Percentiles rank a stretch among this genome's conserved stretches.
phyloP scores from a whole-genome alignment of 2,888 invertebrate species.

The Sesia apiformis region DNA sequence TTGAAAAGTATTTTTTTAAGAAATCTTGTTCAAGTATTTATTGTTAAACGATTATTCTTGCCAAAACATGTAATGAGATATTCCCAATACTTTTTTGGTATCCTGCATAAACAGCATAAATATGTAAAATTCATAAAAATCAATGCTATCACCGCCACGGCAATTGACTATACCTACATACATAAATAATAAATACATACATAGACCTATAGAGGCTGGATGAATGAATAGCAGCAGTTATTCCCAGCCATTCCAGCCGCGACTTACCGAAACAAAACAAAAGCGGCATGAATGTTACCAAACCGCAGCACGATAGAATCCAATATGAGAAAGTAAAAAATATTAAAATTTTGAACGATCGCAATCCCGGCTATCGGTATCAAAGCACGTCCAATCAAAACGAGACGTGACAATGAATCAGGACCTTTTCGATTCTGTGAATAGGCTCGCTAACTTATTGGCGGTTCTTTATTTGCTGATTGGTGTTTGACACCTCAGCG shows the following conservation, averaged over 20 bases:
- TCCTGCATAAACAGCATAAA: neutral
- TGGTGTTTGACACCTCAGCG: constrained; percentile 63
- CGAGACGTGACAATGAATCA: constrained; percentile 71
- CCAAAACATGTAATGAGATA: too few relatives aligned
- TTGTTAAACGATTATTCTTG: too few relatives aligned
- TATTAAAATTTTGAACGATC: constrained; percentile 62
- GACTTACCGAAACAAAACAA: constrained; percentile 32
- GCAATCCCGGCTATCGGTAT: constrained; percentile 68
- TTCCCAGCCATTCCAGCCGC: constrained; percentile 15
- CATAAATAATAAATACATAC: constrained; percentile 12
- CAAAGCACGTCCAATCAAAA: constrained; percentile 73
- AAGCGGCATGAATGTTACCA: constrained; percentile 53
- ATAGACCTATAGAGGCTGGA: constrained; percentile 24
- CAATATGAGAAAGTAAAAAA: constrained; percentile 59
- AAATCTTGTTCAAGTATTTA: too few relatives aligned
- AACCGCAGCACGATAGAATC: constrained; percentile 58
- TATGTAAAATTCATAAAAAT: neutral
- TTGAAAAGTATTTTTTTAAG: too few relatives aligned
- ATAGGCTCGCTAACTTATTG: constrained; percentile 68
- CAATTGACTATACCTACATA: constrained; percentile 1
- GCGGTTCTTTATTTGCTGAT: constrained; percentile 67
- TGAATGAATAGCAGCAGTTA: constrained; percentile 37
- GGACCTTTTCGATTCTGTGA: constrained; percentile 64
- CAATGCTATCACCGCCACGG: constrained; percentile 2
- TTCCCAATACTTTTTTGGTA: too few relatives aligned